Evolutionary conservation across 1,140 invertebrate species (phyloP), one percentile per base, ranked within the genome.

Genomic region (Drosophila tsacasi): DNA sequence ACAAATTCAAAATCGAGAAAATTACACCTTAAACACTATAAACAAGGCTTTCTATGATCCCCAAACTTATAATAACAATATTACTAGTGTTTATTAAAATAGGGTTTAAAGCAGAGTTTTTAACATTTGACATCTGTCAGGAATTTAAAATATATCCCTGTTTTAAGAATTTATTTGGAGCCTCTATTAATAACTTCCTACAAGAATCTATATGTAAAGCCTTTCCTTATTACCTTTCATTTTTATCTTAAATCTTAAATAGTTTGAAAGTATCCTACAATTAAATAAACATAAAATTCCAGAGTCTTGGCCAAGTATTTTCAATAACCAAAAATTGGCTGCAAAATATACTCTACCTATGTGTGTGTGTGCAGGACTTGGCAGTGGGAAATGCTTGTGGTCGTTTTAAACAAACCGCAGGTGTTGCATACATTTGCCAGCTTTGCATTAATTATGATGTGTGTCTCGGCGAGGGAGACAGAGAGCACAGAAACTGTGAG

Each of bases 371-470:
- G n/a, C 35, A 40, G 37, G 46, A 60, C 35, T n/a, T 46, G 17
- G 52, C 44, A 49, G 47, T 55, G 66, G 68, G 76, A 68, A 71
- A 80, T 79, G 81, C 83, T 92, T 92, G 89, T 65, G 91, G 91
- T 92, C 91, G 83, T 89, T 91, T 91, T 76, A 87, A 92, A 92
- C 91, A 81, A 92, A 92, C 91, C 91, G 79, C 91, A 92, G 91
- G 91, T 92, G 91, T 92, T 92, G 91, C 91, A 92, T 89, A 91
- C 83, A 87, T 92, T 92, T 82, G 67, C 79, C 76, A 92, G 91
- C 91, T 92, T 92, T 92, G 91, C 91, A 92, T 92, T 92, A 92
- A 92, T 92, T 92, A 92, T 92, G 86, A 92, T 79, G 81, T 78
- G 57, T 67, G 75, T 78, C 44, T 78, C 40, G 57, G 64, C 44